Percentiles rank a stretch among this genome's conserved stretches.
Evolutionary conservation across 2,113 vertebrate species (phyloP).

Genomic region (Procapra przewalskii): DNA sequence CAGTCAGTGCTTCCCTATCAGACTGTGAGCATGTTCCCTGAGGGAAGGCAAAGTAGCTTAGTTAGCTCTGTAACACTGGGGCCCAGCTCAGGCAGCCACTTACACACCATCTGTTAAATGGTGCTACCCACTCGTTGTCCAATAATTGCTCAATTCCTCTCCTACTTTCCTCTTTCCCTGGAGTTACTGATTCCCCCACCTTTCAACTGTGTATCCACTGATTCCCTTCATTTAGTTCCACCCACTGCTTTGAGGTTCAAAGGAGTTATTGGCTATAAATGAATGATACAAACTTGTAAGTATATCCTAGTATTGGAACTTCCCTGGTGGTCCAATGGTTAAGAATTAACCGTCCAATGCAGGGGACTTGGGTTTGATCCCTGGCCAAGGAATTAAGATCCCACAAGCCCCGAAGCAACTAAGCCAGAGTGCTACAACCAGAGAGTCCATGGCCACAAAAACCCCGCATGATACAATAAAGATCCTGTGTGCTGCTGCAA

Average conservation of each 20-base stretch:
- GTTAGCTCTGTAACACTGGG: background rate
- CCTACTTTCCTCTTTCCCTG: background rate
- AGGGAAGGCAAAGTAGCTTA: background rate
- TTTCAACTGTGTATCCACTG: background rate
- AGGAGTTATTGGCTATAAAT: constrained; percentile 3
- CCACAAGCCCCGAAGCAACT: background rate
- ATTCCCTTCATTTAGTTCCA: background rate
- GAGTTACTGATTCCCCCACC: background rate
- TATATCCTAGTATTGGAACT: background rate
- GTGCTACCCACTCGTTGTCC: background rate
- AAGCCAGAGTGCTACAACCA: background rate
- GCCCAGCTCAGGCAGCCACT: background rate
- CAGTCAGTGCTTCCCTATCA: background rate
- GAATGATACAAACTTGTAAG: background rate
- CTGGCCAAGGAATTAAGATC: background rate
- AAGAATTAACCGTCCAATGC: background rate
- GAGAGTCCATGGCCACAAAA: background rate
- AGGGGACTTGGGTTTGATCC: background rate
- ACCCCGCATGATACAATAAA: accelerated
- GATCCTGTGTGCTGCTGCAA: background rate
- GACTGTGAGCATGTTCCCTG: background rate
- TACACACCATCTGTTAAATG: background rate
- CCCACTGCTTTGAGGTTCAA: background rate
- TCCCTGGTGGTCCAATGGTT: background rate
- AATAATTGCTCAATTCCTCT: background rate